Evolutionary conservation across 1,140 invertebrate genomes (phyloP).

Genomic region (Paramacrobiotus metropolitanus): DNA sequence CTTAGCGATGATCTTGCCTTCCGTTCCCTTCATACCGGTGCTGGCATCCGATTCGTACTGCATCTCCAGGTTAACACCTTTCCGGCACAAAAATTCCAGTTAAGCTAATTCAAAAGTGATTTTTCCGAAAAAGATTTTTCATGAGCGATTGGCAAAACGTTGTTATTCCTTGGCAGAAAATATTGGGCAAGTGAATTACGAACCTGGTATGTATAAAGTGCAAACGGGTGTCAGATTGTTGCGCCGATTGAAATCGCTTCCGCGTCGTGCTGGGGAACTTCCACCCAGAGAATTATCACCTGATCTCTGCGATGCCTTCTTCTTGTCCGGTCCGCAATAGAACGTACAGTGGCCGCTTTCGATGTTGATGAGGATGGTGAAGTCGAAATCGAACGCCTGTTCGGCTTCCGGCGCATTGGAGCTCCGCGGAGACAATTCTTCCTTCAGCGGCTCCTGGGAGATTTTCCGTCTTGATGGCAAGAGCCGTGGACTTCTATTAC

Average conservation of each 20-base stretch:
- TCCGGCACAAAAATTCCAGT: too few species aligned
- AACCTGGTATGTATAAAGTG: background rate
- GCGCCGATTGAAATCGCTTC: background rate
- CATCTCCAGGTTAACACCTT: constrained; percentile 1
- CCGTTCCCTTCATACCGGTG: too few species aligned
- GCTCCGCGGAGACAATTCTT: background rate
- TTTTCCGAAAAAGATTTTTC: too few species aligned
- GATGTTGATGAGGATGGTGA: constrained; percentile 15
- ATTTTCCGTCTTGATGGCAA: too few species aligned
- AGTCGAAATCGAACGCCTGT: constrained; percentile 1
- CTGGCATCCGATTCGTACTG: background rate
- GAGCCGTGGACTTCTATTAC: too few species aligned
- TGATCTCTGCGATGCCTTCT: background rate
- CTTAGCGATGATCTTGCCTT: too few species aligned
- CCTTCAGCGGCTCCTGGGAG: background rate
- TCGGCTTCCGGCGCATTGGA: background rate
- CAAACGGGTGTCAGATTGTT: background rate
- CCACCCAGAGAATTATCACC: background rate
- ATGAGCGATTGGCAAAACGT: too few species aligned
- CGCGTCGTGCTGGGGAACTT: background rate
- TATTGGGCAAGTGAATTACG: too few species aligned
- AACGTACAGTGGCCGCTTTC: constrained; percentile 16
- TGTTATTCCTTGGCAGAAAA: too few species aligned
- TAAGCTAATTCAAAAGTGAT: too few species aligned
- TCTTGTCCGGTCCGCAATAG: background rate